Conservation (phyloP, 1,140 invertebrate species). For the Asobara japonica region DNA sequence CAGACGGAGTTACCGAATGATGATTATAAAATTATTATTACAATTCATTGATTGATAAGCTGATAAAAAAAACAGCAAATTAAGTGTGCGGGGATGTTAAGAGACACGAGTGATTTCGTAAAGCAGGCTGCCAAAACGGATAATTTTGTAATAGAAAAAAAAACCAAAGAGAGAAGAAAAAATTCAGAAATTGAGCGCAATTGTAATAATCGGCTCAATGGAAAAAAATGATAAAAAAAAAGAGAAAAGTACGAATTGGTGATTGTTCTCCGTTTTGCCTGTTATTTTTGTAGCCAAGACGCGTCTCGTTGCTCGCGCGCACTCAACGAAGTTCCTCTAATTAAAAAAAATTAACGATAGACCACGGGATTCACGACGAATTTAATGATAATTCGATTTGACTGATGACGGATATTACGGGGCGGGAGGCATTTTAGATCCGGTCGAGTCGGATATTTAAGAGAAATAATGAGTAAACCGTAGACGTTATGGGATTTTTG, state of each 20-base stretch:
- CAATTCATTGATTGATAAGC: background rate
- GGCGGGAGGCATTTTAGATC: background rate
- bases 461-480: slow-evolving; percentile 31
- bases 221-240: too few relatives aligned
- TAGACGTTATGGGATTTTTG: slow-evolving; percentile 12
- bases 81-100: slow-evolving; percentile 19
- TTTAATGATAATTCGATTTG: slow-evolving; percentile 20
- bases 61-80: slow-evolving; percentile 6
- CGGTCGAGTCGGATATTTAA: slow-evolving; percentile 20
- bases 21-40: slow-evolving; percentile 10
- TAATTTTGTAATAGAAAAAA: slow-evolving; percentile 12
- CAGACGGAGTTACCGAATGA: slow-evolving; percentile 4
- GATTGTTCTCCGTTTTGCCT: slow-evolving; percentile 21
- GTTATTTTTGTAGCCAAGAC: slow-evolving; percentile 35
- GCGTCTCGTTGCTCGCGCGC: slow-evolving; percentile 26
- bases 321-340: slow-evolving; percentile 37
- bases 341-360: slow-evolving; percentile 20
- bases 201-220: background rate
- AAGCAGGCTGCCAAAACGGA: slow-evolving; percentile 20
- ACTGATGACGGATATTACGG: slow-evolving; percentile 5
- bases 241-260: background rate
- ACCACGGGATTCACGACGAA: background rate
- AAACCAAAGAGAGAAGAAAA: slow-evolving; percentile 6
- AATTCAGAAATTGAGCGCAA: slow-evolving; percentile 4
- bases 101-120: slow-evolving; percentile 28